A percentile compares a stretch with the other conserved stretches of the same genome.
These are phyloP conservation scores for Lytechinus variegatus DNA, from an alignment of 35 echinoderm and acorn worm genomes.

Conservation along the genomic window DNA sequence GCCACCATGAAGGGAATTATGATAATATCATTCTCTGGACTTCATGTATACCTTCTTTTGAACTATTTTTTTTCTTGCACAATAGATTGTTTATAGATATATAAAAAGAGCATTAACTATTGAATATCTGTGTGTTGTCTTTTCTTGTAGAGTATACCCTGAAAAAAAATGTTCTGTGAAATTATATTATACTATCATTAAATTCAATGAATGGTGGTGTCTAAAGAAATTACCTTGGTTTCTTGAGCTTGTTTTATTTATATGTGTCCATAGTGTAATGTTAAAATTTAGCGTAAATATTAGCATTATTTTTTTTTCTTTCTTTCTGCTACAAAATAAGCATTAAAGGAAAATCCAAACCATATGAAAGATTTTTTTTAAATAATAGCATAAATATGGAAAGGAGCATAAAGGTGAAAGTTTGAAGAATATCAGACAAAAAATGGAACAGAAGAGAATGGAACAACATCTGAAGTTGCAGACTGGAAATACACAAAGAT, in stretches of 20 bases:
- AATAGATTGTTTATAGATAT: slow-evolving; percentile 21
- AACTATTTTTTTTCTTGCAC: neutral
- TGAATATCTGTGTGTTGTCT: neutral
- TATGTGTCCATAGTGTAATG: neutral
- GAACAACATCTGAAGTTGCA: no score
- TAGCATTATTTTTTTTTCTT: no score
- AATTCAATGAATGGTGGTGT: slow-evolving; percentile 9
- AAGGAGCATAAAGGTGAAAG: no score
- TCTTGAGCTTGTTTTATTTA: neutral
- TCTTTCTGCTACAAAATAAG: no score
- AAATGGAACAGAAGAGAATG: no score
- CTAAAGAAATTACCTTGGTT: neutral
- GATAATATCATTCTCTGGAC: neutral
- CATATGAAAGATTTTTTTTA: no score
- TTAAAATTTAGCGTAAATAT: no score
- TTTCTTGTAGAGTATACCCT: slow-evolving; percentile 10
- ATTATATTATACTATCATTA: slow-evolving; percentile 2
- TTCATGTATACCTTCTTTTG: neutral
- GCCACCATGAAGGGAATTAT: slow-evolving; percentile 9
- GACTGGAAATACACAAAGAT: no score
- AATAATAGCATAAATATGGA: no score
- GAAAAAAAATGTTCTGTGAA: slow-evolving; percentile 3
- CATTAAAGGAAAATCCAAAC: no score
- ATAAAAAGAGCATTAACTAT: neutral
- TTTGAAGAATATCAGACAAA: no score